Percentiles rank a stretch among this genome's conserved stretches.
Evolutionary conservation across 1,140 invertebrate genomes (phyloP).

Genomic region (Tetramorium alpestre): DNA sequence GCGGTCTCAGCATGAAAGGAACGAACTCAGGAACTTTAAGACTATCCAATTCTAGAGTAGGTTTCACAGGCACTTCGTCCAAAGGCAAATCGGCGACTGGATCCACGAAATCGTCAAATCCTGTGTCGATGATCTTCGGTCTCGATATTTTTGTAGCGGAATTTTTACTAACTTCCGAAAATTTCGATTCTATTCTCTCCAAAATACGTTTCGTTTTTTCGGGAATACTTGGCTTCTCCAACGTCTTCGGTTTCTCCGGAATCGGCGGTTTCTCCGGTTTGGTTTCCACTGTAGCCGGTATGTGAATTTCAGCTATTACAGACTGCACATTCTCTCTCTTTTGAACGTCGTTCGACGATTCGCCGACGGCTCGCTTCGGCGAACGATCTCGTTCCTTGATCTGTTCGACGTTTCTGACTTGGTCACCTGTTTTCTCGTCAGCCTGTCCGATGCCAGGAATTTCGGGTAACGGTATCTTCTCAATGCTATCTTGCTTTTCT

Average conservation of each 20-base stretch:
- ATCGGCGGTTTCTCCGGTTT: constrained; percentile 66
- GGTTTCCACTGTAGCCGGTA: constrained; percentile 24
- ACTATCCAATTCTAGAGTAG: constrained; percentile 82
- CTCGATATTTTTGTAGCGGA: constrained; percentile 76
- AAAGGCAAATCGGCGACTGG: constrained; percentile 84
- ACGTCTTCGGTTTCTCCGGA: constrained; percentile 71
- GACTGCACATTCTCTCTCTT: not conserved
- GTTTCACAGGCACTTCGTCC: constrained; percentile 84
- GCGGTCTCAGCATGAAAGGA: constrained; percentile 82
- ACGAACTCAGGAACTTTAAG: constrained; percentile 85
- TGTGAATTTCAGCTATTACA: constrained; percentile 21
- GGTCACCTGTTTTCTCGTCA: not conserved
- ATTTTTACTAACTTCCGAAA: constrained; percentile 79
- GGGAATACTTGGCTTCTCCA: constrained; percentile 83
- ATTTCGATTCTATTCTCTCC: constrained; percentile 83
- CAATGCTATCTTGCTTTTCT: constrained; percentile 83
- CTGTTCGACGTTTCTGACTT: not conserved
- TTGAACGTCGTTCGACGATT: constrained; percentile 11
- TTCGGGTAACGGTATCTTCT: constrained; percentile 83
- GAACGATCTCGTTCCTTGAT: not conserved
- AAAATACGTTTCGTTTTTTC: constrained; percentile 84
- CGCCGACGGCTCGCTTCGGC: not conserved
- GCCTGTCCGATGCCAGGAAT: constrained; percentile 69
- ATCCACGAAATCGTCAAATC: constrained; percentile 84
- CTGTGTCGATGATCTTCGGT: constrained; percentile 84